These are phyloP conservation scores for Psittacus erithacus DNA, from an alignment of 2,113 vertebrate genomes.

Conservation along the genomic window DNA sequence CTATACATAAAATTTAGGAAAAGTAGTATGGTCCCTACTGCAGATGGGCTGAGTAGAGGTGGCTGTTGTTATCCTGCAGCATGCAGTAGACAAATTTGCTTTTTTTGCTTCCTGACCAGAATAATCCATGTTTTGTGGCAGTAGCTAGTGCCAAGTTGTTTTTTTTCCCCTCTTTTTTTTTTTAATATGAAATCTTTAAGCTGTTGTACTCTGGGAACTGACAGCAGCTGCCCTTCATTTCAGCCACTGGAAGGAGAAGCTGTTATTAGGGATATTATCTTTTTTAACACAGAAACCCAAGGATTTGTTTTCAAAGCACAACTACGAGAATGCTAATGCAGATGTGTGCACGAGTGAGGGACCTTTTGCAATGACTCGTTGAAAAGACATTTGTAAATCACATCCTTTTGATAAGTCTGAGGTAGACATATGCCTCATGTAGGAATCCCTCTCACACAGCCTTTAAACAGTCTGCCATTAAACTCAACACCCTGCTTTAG, in stretches of 20 bases:
- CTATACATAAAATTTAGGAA: not conserved
- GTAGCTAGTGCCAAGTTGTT: not conserved
- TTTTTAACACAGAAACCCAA: not conserved
- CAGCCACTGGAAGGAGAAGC: not conserved
- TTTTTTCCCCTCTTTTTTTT: not conserved
- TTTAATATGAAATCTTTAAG: not conserved
- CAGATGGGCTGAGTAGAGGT: not conserved
- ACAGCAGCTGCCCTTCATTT: not conserved
- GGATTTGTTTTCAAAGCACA: not conserved
- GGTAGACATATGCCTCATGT: rapidly evolving
- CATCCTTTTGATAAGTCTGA: not conserved
- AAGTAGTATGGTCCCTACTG: not conserved
- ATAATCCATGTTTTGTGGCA: not conserved
- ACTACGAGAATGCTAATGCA: rapidly evolving
- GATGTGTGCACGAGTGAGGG: not conserved
- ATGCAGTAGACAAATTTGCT: not conserved
- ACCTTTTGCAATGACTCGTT: not conserved
- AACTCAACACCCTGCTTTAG: not conserved
- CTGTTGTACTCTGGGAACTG: not conserved
- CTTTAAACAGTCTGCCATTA: not conserved
- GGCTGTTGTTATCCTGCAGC: not conserved
- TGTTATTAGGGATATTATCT: not conserved
- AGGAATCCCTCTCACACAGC: rapidly evolving
- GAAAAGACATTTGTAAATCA: not conserved
- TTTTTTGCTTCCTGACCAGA: not conserved